Evolutionary conservation across 2,888 invertebrate genomes (phyloP).

Genomic region (Lepeophtheirus nordmannii): DNA sequence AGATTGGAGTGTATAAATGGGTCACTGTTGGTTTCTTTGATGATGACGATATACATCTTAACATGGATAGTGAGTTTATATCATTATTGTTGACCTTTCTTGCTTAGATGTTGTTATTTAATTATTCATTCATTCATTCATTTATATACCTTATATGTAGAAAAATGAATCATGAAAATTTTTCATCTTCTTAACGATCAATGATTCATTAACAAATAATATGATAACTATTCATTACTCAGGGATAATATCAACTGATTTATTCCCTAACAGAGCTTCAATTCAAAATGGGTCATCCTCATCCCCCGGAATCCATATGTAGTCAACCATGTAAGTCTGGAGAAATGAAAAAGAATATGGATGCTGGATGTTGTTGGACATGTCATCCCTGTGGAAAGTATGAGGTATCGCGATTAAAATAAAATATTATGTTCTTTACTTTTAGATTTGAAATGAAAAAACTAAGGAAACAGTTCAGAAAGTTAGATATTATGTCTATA

Average conservation of each 20-base stretch:
- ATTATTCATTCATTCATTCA: no score
- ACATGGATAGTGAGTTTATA: slow-evolving; percentile 51
- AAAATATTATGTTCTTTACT: no score
- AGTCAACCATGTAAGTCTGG: slow-evolving; percentile 71
- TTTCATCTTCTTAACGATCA: no score
- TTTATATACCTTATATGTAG: no score
- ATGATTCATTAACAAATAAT: no score
- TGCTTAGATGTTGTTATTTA: no score
- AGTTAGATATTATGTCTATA: no score
- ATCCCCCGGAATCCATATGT: slow-evolving; percentile 75
- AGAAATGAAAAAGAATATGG: slow-evolving; percentile 79
- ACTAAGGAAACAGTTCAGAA: no score
- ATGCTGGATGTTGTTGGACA: slow-evolving; percentile 82
- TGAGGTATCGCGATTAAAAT: no score
- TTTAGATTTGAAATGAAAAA: no score
- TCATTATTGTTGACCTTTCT: neutral
- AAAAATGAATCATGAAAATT: no score
- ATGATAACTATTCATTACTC: no score
- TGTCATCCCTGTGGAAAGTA: slow-evolving; percentile 77
- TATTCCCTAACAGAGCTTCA: slow-evolving; percentile 49
- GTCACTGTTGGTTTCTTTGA: slow-evolving; percentile 70
- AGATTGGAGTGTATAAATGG: slow-evolving; percentile 60
- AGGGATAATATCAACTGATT: neutral
- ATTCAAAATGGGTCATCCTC: slow-evolving; percentile 59
- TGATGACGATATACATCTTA: slow-evolving; percentile 60